Base-by-base conservation (phyloP, 2,888 invertebrate species). In the Notocelia uddmanniana region DNA sequence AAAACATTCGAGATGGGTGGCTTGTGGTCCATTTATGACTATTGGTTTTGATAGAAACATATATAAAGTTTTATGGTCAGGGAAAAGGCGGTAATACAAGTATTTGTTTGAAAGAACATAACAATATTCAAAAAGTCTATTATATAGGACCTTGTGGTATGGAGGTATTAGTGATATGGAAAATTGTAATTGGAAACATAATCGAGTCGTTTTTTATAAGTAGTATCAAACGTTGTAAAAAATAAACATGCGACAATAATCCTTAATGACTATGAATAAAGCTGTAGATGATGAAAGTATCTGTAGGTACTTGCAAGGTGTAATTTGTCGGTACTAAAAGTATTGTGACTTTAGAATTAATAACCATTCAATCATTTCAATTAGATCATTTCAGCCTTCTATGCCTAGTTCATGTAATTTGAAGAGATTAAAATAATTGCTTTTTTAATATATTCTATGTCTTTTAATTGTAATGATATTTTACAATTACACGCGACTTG, bases 11-110 rank as follows among this genome's bases (percentile, higher is more conserved):
- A 82, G 83, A 84, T 89, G 89, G 88, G 86, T 87, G 87, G 90
- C 83, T 87, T 85, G 87, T 85, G 80, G 83, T 77, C 59, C 84
- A 84, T 89, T 91, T 88, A 90, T 87, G 79, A 80, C 79, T 87
- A 89, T 89, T 85, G 86, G 86, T 84, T 88, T 85, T 85, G 86
- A 84, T 85, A 81, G 81, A 79, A 76, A 76, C 73, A 74, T 76
- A 80, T 77, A 75, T 78, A 73, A 74, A 78, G 78, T 81, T 83
- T 84, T 82, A 82, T 76, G 75, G 74, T 77, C 69, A 69, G 70
- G 75, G 75, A 79, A 80, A 82, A 60, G 52, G 54, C 37, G 70
- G 74, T 73, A 75, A 1, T 6, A 45, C 45, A 45, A 45, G n/a
- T n/a, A 45, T 45, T 45, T n/a, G 45, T 45, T 45, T n/a, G 45